Evolutionary conservation across 2,113 vertebrate genomes (phyloP), one percentile per base, ranked within the genome.

Genomic region (Motacilla tschutschensis): DNA sequence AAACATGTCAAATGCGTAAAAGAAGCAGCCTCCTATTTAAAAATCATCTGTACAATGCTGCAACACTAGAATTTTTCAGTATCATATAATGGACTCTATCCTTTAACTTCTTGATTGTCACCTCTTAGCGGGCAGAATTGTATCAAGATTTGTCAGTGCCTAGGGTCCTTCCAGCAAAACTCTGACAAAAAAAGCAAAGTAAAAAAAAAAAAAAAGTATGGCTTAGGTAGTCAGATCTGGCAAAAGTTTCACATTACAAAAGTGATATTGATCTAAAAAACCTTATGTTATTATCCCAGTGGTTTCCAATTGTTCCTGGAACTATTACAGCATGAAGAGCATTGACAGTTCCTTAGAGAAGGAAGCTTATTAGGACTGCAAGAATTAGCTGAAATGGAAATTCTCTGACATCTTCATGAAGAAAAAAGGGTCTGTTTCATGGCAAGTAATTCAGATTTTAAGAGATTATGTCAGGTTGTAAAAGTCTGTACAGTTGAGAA

Each of bases 381-480:
- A 92, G 90, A 97, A 97, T 96, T 97, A 97, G 91, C 88, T 96
- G 94, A 97, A 97, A 97, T 95, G 96, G 95, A 96, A 96, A 95
- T 95, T 92, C 95, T 95, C 91, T 97, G 96, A 97, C 96, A 96
- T 95, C 92, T 95, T 93, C 89, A 88, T 87, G 83, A 95, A 96
- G 94, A 77, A 95, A 85, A 95, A 90, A 94, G 84, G 92, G 81
- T 95, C 96, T 95, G 92, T 80, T 94, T 95, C 81, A 66, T 83
- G 95, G 92, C 85, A 95, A 95, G 95, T 85, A 91, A 96, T 95
- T 94, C 57, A 75, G 91, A 94, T 95, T 95, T 95, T 95, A 96
- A 96, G 94, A 95, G 89, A 95, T 97, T 95, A 92, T 95, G 90
- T 95, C 94, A 97, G 93, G 95, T 92, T 95, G 88, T 94, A 97